Percentiles rank a stretch among this genome's conserved stretches.
These are phyloP conservation scores for Ectemnius lituratus DNA, from an alignment of 2,888 invertebrate species.

Conservation along the genomic window DNA sequence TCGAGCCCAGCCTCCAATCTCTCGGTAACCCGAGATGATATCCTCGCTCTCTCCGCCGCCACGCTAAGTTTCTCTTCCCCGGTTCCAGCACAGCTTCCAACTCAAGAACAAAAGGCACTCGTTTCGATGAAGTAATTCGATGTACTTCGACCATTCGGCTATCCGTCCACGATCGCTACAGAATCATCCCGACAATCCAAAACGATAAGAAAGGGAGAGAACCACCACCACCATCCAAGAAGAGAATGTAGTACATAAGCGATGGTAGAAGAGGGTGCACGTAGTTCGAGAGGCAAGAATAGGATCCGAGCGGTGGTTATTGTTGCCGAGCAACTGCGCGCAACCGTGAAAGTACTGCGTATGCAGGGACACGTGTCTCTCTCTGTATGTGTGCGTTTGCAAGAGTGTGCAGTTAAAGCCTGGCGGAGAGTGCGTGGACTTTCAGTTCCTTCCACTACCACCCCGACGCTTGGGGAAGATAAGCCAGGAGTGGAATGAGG, in stretches of 20 bases:
- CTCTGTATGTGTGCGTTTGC: background rate
- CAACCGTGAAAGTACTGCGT: background rate
- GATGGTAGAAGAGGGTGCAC: background rate
- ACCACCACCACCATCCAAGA: background rate
- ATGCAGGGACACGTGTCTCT: background rate
- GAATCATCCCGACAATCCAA: background rate
- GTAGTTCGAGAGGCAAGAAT: background rate
- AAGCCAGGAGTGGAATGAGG: background rate
- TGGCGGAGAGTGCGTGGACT: background rate
- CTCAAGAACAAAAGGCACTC: background rate
- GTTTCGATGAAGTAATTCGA: conserved; percentile 4
- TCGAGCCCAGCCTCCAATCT: background rate
- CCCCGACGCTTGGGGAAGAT: background rate
- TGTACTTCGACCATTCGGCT: background rate
- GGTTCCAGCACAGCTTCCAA: background rate
- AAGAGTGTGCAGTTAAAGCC: background rate
- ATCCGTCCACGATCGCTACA: background rate
- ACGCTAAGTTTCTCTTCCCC: conserved; percentile 17
- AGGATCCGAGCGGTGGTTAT: background rate
- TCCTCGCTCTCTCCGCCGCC: conserved; percentile 12
- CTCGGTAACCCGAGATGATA: background rate
- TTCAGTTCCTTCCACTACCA: background rate
- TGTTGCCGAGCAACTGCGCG: background rate
- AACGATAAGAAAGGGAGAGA: background rate
- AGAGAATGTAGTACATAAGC: background rate